Evolutionary conservation across 1,140 invertebrate species (phyloP).

Genomic region (Lepidurus couesii): DNA sequence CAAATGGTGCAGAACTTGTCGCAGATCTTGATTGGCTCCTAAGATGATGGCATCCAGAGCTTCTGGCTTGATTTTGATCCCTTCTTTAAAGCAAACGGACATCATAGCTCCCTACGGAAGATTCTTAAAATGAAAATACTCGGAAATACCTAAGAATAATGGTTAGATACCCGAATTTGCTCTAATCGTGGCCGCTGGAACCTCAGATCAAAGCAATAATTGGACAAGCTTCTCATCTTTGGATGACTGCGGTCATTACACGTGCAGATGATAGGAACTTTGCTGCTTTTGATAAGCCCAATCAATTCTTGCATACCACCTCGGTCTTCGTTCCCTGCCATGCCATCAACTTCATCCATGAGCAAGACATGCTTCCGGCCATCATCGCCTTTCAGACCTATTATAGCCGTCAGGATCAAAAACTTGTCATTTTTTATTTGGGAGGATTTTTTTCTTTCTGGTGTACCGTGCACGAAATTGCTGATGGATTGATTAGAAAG

Average conservation of each 20-base stretch:
- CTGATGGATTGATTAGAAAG: conserved; percentile 65
- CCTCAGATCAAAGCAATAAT: conserved; percentile 91
- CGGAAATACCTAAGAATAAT: conserved; percentile 3
- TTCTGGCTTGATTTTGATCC: conserved; percentile 69
- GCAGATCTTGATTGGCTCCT: conserved; percentile 84
- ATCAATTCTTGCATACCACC: conserved; percentile 95
- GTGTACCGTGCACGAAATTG: conserved; percentile 53
- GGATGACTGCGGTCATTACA: conserved; percentile 93
- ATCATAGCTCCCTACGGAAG: conserved; percentile 71
- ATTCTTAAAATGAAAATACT: conserved; percentile 28
- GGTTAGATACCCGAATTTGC: conserved; percentile 71
- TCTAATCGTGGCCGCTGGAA: conserved; percentile 75
- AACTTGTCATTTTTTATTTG: background rate
- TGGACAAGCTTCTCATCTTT: conserved; percentile 88
- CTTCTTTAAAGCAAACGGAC: conserved; percentile 87
- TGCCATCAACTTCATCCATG: conserved; percentile 99
- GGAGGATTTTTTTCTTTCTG: background rate
- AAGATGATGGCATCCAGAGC: conserved; percentile 76
- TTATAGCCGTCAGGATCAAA: background rate
- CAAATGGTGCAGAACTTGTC: conserved; percentile 85
- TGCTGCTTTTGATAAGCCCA: conserved; percentile 78
- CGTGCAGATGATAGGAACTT: conserved; percentile 95
- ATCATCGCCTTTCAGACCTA: conserved; percentile 20
- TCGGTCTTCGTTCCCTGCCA: conserved; percentile 98
- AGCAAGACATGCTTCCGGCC: conserved; percentile 67